Percentiles rank a stretch among this genome's conserved stretches.
phyloP scores from a whole-genome alignment of 1,140 invertebrate species.

The Hydropsyche tenuis region DNA sequence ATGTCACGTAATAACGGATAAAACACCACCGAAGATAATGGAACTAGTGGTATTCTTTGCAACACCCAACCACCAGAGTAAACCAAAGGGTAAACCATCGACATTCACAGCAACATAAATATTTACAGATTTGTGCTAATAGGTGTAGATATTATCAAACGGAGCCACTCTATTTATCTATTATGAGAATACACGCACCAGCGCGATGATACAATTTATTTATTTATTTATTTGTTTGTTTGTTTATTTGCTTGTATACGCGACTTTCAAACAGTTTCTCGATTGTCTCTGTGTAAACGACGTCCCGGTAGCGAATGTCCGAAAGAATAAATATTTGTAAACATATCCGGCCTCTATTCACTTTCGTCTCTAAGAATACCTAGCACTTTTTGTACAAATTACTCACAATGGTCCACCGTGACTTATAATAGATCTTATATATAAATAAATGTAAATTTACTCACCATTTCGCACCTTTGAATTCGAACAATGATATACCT shows the following conservation, averaged over 20 bases:
- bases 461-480: constrained; percentile 33
- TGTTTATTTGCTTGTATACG: neutral
- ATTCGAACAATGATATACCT: neutral
- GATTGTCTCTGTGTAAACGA: constrained; percentile 20
- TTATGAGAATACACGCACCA: neutral
- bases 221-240: neutral
- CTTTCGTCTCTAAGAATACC: neutral
- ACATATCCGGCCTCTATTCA: constrained; percentile 31
- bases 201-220: neutral
- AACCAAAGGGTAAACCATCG: constrained; percentile 13
- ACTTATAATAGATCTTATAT: constrained; percentile 1
- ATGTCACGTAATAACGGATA: neutral
- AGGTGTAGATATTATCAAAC: constrained; percentile 14
- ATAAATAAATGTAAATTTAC: constrained; percentile 36
- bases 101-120: constrained; percentile 11
- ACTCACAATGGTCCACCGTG: neutral
- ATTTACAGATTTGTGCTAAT: constrained; percentile 27
- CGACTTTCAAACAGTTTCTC: neutral
- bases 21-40: constrained; percentile 4
- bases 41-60: neutral
- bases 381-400: too few relatives aligned
- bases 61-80: neutral
- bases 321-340: constrained; percentile 37
- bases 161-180: neutral
- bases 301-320: constrained; percentile 18